These are phyloP conservation scores for Thyatira batis DNA, from an alignment of 2,888 invertebrate species.

Conservation along the genomic window DNA sequence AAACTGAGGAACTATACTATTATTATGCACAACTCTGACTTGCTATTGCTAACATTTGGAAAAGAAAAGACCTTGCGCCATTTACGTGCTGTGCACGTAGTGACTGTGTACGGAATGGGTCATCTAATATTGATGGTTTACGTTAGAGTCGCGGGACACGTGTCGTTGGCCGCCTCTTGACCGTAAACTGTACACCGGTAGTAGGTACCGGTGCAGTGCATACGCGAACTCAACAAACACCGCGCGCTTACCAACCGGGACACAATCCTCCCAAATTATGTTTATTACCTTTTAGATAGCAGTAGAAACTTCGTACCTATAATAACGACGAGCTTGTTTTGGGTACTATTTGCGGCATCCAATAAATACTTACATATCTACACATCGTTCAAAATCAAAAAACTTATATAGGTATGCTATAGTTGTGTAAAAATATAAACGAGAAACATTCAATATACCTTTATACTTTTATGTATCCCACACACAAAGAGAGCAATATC, in stretches of 20 bases:
- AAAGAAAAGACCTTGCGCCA: slow-evolving; percentile 13
- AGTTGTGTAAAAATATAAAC: too few relatives aligned
- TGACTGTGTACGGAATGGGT: slow-evolving; percentile 25
- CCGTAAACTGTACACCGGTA: slow-evolving; percentile 17
- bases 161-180: slow-evolving; percentile 25
- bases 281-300: not conserved
- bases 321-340: too few relatives aligned
- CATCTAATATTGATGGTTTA: slow-evolving; percentile 62
- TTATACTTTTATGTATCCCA: not conserved
- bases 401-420: too few relatives aligned
- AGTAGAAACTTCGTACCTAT: not conserved
- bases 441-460: too few relatives aligned
- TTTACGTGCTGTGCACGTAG: slow-evolving; percentile 30
- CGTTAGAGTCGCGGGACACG: slow-evolving; percentile 37
- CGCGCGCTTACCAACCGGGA: not conserved
- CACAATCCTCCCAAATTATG: slow-evolving; percentile 2
- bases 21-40: not conserved
- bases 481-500: not conserved
- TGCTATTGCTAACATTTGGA: not conserved
- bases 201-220: not conserved
- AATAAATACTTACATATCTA: too few relatives aligned
- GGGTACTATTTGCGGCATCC: too few relatives aligned
- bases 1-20: too few relatives aligned
- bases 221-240: not conserved
- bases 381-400: too few relatives aligned